A percentile compares a stretch with the other conserved stretches of the same genome.
Conservation (phyloP, 53 echinoderm and acorn worm genomes). For the Apostichopus leukothele region DNA sequence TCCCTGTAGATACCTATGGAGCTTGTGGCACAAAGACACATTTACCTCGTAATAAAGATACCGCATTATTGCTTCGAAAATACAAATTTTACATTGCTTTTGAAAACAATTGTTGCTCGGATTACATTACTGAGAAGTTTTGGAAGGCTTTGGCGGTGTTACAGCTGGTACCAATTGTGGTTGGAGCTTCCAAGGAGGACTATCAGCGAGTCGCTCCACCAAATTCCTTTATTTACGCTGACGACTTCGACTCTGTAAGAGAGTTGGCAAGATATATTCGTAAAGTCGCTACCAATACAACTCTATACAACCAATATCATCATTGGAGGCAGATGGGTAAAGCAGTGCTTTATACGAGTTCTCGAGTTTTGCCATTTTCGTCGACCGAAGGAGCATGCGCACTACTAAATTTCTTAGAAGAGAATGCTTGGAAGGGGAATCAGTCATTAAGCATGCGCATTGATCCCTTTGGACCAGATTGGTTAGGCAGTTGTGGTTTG, state of each 20-base stretch:
- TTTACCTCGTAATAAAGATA: neutral
- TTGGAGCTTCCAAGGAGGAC: neutral
- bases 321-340: constrained; percentile 1
- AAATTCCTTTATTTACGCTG: constrained; percentile 22
- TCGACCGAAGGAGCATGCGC: constrained; percentile 5
- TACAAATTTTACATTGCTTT: constrained; percentile 39
- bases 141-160: constrained; percentile 7
- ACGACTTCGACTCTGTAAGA: neutral
- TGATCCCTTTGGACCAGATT: constrained; percentile 1
- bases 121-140: constrained; percentile 24
- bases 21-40: neutral
- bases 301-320: neutral
- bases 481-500: neutral
- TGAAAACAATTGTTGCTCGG: constrained; percentile 18
- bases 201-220: constrained; percentile 30
- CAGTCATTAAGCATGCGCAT: neutral
- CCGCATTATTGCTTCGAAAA: neutral
- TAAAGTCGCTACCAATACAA: neutral
- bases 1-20: constrained; percentile 19
- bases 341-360: neutral
- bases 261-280: constrained; percentile 11
- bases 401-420: neutral
- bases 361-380: neutral
- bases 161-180: neutral
- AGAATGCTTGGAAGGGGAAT: neutral